These are phyloP conservation scores for Melanotus villosus DNA, from an alignment of 2,888 invertebrate genomes.

Conservation along the genomic window DNA sequence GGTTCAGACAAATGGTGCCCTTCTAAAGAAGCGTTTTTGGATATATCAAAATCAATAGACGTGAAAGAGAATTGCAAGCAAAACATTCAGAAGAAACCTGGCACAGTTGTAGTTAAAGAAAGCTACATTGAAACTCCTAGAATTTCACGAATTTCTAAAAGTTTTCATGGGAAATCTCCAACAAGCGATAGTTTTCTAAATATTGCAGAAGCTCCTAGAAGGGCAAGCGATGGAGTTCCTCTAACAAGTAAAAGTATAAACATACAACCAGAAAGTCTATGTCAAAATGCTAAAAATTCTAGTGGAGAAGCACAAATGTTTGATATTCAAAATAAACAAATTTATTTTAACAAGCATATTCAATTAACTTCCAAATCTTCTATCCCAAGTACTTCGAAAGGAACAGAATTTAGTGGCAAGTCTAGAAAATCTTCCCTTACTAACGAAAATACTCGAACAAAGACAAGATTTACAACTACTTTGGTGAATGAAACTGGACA, in stretches of 20 bases:
- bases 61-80: not conserved
- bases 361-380: slow-evolving; percentile 61
- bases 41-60: slow-evolving; percentile 43
- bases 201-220: slow-evolving; percentile 54
- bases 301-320: not conserved
- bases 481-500: slow-evolving; percentile 61
- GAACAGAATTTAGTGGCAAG: slow-evolving; percentile 10
- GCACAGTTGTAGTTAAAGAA: slow-evolving; percentile 69
- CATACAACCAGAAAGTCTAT: not conserved
- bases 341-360: slow-evolving; percentile 45
- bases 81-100: slow-evolving; percentile 56
- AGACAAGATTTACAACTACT: slow-evolving; percentile 65
- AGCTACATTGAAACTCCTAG: slow-evolving; percentile 70
- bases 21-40: slow-evolving; percentile 64
- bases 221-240: slow-evolving; percentile 61
- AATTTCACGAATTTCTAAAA: slow-evolving; percentile 64
- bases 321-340: slow-evolving; percentile 3
- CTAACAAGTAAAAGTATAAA: slow-evolving; percentile 44
- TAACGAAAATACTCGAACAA: slow-evolving; percentile 48
- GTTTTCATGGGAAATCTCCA: slow-evolving; percentile 66
- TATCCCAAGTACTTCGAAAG: slow-evolving; percentile 53
- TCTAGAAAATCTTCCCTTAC: slow-evolving; percentile 59
- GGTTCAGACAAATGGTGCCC: slow-evolving; percentile 63
- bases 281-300: not conserved
- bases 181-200: slow-evolving; percentile 52